Percentiles rank a stretch among this genome's conserved stretches.
Evolutionary conservation across 92 coral and sea anemone genomes (phyloP).

Genomic region (Epizoanthus stellaris): DNA sequence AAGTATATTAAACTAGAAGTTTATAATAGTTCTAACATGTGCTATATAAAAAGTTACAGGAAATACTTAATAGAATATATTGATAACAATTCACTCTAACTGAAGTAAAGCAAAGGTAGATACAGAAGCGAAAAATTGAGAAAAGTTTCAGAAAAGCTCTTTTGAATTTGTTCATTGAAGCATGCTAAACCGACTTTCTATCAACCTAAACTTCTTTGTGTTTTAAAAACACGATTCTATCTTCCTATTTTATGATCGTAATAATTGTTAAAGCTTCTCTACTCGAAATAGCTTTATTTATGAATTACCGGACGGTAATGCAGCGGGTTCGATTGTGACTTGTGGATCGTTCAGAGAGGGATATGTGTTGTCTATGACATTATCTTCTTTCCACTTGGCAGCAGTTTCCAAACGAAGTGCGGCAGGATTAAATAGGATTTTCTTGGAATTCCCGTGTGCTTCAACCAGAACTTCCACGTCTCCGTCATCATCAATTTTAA

Average conservation of each 20-base stretch:
- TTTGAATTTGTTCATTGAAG: no score
- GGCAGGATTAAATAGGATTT: neutral
- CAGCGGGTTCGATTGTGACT: neutral
- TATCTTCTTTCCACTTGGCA: neutral
- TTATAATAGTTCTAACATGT: neutral
- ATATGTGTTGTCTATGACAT: neutral
- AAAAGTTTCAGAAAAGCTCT: no score
- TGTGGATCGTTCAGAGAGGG: neutral
- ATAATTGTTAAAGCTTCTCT: no score
- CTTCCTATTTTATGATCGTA: no score
- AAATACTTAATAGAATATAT: no score
- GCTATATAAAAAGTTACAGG: neutral
- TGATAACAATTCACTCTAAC: no score
- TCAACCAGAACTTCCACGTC: conserved; percentile 10
- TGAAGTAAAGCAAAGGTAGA: no score
- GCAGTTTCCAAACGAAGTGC: conserved; percentile 1
- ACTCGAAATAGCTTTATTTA: neutral
- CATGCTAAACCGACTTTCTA: no score
- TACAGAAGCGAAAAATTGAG: no score
- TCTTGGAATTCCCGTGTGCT: conserved; percentile 1
- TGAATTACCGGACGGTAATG: neutral
- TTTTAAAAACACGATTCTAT: no score
- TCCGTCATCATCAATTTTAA: conserved; percentile 1
- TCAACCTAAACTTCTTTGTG: no score
- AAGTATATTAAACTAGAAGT: no score